These are phyloP conservation scores for Phataginus tricuspis DNA, from an alignment of 2,797 vertebrate genomes.

Conservation along the genomic window DNA sequence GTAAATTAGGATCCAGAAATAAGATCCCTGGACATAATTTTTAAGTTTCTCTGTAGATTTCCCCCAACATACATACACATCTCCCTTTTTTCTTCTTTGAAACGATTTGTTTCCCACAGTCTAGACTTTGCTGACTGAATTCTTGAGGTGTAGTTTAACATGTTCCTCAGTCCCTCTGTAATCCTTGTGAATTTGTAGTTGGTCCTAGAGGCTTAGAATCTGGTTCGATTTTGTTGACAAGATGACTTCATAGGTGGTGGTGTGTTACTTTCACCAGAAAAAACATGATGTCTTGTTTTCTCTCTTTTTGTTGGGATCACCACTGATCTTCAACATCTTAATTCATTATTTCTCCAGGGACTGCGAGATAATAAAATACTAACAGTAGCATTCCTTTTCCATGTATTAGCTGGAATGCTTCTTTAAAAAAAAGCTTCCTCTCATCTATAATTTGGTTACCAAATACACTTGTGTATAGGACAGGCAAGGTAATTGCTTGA, in stretches of 20 bases:
- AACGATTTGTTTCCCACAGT: not conserved
- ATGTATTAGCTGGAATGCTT: not conserved
- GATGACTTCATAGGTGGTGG: not conserved
- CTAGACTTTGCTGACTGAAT: not conserved
- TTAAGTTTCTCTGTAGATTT: no score
- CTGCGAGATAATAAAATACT: not conserved
- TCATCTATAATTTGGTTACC: not conserved
- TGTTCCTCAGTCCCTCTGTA: not conserved
- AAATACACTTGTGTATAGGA: rapidly evolving
- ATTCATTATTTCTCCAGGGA: not conserved
- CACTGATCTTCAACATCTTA: no score
- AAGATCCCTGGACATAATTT: not conserved
- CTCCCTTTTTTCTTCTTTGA: not conserved
- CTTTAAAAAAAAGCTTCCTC: not conserved
- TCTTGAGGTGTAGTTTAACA: not conserved
- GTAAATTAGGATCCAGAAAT: not conserved
- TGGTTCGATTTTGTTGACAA: not conserved
- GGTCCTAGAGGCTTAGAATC: not conserved
- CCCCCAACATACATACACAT: no score
- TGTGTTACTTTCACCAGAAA: no score
- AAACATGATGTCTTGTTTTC: rapidly evolving
- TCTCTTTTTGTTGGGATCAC: not conserved
- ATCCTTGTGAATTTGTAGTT: not conserved
- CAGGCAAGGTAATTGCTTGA: not conserved
- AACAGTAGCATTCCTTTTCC: not conserved